A percentile compares a stretch with the other conserved stretches of the same genome.
phyloP scores from a whole-genome alignment of 2,113 vertebrate species.

The Platysternon megacephalum region DNA sequence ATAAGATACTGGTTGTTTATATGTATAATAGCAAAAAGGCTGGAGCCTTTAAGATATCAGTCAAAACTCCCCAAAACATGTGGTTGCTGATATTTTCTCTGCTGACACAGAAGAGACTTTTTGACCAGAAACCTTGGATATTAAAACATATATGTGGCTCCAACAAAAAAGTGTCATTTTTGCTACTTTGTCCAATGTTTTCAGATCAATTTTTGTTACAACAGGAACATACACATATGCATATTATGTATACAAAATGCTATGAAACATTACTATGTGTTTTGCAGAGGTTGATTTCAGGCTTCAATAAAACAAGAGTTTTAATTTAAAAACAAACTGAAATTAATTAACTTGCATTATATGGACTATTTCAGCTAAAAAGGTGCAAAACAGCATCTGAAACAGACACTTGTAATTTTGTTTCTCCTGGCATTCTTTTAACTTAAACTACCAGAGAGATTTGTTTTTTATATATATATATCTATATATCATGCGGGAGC shows the following conservation, averaged over 20 bases:
- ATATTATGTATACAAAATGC: background rate
- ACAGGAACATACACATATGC: background rate
- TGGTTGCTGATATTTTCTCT: slow-evolving; percentile 33
- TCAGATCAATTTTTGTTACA: background rate
- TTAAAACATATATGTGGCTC: background rate
- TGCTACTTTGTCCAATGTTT: background rate
- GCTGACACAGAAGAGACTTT: slow-evolving; percentile 9
- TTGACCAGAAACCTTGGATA: background rate
- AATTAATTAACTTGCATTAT: background rate
- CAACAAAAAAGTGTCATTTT: slow-evolving; percentile 3
- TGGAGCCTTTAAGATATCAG: slow-evolving; percentile 23
- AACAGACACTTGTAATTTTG: background rate
- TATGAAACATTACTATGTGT: background rate
- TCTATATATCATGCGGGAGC: background rate
- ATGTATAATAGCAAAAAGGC: slow-evolving; percentile 20
- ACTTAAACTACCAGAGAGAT: background rate
- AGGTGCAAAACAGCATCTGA: slow-evolving; percentile 5
- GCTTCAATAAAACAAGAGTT: background rate
- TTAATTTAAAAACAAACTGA: slow-evolving; percentile 11
- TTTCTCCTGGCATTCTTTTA: background rate
- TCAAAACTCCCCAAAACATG: slow-evolving; percentile 31
- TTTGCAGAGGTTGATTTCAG: background rate
- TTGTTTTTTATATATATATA: background rate
- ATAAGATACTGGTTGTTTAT: background rate
- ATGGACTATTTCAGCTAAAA: slow-evolving; percentile 18